These are phyloP conservation scores for Lepilemur septentrionalis DNA, from an alignment of 2,797 vertebrate species.

Conservation along the genomic window DNA sequence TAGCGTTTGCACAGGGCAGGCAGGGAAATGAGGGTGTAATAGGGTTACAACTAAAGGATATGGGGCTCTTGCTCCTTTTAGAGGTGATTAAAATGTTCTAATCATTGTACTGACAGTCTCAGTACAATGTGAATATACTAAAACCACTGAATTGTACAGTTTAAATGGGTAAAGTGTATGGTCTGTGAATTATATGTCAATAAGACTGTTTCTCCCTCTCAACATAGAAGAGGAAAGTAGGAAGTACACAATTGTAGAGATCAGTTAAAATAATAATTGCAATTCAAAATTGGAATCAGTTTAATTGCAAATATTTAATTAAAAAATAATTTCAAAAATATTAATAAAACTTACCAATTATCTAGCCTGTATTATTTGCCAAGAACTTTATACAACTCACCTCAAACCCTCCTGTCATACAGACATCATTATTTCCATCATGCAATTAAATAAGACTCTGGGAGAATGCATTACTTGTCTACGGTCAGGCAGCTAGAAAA, in stretches of 20 bases:
- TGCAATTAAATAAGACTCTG: not conserved
- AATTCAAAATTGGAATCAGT: not conserved
- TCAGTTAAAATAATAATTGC: not conserved
- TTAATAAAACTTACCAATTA: not conserved
- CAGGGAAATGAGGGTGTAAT: not conserved
- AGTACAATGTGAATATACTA: not conserved
- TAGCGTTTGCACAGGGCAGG: not conserved
- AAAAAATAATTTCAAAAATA: constrained; percentile 3
- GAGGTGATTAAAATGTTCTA: not conserved
- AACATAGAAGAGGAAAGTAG: not conserved
- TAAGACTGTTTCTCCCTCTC: not conserved
- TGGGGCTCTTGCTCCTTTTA: not conserved
- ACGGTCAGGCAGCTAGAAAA: not conserved
- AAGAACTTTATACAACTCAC: not conserved
- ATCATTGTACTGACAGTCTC: not conserved
- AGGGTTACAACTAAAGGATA: not conserved
- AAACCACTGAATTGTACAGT: not conserved
- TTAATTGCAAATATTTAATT: not conserved
- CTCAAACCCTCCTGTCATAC: not conserved
- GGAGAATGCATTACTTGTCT: not conserved
- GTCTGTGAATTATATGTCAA: not conserved
- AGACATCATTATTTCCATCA: not conserved
- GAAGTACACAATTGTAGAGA: not conserved
- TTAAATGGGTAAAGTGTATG: not conserved
- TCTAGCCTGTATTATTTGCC: not conserved